phyloP scores from a whole-genome alignment of 2,797 vertebrate genomes.

The Pseudopleuronectes americanus region DNA sequence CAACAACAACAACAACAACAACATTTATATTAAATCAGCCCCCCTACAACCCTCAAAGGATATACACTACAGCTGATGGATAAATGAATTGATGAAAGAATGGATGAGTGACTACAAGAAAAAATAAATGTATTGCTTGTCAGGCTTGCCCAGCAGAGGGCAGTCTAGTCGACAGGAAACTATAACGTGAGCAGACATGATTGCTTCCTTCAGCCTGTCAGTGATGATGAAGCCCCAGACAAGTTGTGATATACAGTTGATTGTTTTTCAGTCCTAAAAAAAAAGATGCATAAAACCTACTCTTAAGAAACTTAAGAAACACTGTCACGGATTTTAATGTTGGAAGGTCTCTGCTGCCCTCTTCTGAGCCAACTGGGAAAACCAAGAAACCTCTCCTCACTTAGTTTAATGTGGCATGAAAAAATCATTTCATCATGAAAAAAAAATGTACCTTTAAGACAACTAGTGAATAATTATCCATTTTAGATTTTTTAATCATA shows the following conservation, averaged over 20 bases:
- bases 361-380: background rate
- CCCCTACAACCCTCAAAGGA: background rate
- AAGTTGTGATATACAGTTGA: background rate
- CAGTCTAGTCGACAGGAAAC: background rate
- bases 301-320: background rate
- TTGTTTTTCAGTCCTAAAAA: background rate
- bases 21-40: too few species aligned
- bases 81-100: background rate
- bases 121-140: background rate
- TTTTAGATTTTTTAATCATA: too few species aligned
- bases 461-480: too few species aligned
- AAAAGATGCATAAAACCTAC: background rate
- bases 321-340: background rate
- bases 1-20: too few species aligned
- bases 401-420: too few species aligned
- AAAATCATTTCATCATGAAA: too few species aligned
- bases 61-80: background rate
- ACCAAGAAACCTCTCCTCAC: background rate
- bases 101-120: background rate
- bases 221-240: background rate
- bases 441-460: too few species aligned
- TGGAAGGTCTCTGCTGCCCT: background rate
- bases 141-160: conserved; percentile 2
- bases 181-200: too few species aligned
- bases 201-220: background rate